Percentiles rank a stretch among this genome's conserved stretches.
Conservation (phyloP, 1,140 invertebrate species). For the Cotesia glomerata region DNA sequence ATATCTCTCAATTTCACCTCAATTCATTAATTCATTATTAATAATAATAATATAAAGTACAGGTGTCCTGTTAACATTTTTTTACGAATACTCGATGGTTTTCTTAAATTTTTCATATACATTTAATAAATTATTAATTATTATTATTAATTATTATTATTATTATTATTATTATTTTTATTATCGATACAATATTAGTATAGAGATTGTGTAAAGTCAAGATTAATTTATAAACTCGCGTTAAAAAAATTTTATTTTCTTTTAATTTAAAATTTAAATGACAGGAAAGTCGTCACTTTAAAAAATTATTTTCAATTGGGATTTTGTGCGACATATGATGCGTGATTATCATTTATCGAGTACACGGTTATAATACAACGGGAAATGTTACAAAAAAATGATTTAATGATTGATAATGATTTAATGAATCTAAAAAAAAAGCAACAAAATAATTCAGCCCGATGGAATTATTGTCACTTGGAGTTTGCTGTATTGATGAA, state of each 20-base stretch:
- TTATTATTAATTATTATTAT: neutral
- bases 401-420: constrained; percentile 9
- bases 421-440: constrained; percentile 9
- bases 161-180: neutral
- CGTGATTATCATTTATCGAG: neutral
- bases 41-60: neutral
- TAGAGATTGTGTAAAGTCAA: too few relatives aligned
- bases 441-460: constrained; percentile 11
- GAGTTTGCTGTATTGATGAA: constrained; percentile 36
- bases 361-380: constrained; percentile 27
- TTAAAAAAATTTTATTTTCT: neutral
- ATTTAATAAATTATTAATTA: neutral
- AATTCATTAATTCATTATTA: too few relatives aligned
- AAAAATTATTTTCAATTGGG: neutral
- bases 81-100: neutral
- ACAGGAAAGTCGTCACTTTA: too few relatives aligned
- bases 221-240: neutral
- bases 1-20: too few relatives aligned
- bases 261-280: neutral
- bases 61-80: neutral
- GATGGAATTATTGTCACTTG: constrained; percentile 31
- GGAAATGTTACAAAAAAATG: neutral
- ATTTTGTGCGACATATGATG: constrained; percentile 9
- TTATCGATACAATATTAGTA: neutral
- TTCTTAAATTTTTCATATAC: neutral